Evolutionary conservation across 2,113 vertebrate genomes (phyloP).

Genomic region (Poeciliopsis turrubarensis): DNA sequence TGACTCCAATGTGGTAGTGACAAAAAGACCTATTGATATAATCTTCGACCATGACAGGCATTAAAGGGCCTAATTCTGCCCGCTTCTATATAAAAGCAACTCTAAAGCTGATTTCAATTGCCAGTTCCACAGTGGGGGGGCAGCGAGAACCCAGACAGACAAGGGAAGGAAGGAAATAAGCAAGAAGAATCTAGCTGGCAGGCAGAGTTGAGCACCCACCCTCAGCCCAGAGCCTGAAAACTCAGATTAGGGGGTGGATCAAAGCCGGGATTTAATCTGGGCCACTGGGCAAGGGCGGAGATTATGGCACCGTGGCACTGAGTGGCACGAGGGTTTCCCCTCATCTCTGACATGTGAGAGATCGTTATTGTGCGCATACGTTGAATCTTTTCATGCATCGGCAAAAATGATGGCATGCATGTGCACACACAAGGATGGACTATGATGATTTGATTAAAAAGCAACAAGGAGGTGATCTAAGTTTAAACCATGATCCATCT

Average conservation of each 20-base stretch:
- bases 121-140: conserved; percentile 69
- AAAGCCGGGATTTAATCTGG: conserved; percentile 83
- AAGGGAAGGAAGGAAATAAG: conserved; percentile 65
- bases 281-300: conserved; percentile 80
- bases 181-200: conserved; percentile 72
- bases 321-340: conserved; percentile 70
- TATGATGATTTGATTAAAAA: conserved; percentile 31
- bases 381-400: conserved; percentile 31
- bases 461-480: conserved; percentile 50
- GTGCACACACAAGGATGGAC: conserved; percentile 3
- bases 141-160: conserved; percentile 64
- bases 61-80: conserved; percentile 78
- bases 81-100: conserved; percentile 74
- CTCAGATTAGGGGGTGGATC: conserved; percentile 84
- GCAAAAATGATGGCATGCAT: conserved; percentile 9
- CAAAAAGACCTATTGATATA: conserved; percentile 76
- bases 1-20: conserved; percentile 64
- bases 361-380: conserved; percentile 29
- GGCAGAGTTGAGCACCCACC: conserved; percentile 75
- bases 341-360: conserved; percentile 50
- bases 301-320: conserved; percentile 76
- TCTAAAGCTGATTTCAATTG: conserved; percentile 78
- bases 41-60: conserved; percentile 78
- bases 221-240: conserved; percentile 80
- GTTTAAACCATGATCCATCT: conserved; percentile 60